phyloP scores from a whole-genome alignment of 2,113 vertebrate genomes.

The Phrynocephalus versicolor region DNA sequence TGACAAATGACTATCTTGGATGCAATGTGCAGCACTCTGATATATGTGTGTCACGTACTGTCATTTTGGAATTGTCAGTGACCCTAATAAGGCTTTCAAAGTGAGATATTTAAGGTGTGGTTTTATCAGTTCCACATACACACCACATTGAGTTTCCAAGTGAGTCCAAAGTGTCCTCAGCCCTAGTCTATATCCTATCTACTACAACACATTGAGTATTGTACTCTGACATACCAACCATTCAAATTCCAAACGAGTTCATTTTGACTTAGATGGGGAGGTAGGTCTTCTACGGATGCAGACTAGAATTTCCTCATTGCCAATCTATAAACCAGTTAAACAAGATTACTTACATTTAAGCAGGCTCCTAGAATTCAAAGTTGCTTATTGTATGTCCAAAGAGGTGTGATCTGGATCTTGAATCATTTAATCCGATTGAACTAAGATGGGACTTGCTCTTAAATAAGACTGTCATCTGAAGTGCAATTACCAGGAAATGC shows the following conservation, averaged over 20 bases:
- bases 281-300: not conserved
- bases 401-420: not conserved
- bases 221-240: too few relatives aligned
- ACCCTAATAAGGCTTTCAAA: too few relatives aligned
- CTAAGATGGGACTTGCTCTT: not conserved
- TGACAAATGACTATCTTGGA: not conserved
- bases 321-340: slow-evolving; percentile 2
- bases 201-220: not conserved
- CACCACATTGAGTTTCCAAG: too few relatives aligned
- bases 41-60: too few relatives aligned
- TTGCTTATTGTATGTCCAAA: not conserved
- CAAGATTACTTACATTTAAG: not conserved
- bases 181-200: too few relatives aligned
- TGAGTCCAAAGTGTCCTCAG: too few relatives aligned
- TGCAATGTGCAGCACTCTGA: not conserved
- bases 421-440: not conserved
- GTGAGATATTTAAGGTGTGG: too few relatives aligned
- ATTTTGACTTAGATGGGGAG: not conserved
- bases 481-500: not conserved
- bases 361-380: not conserved
- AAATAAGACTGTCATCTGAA: not conserved
- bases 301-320: not conserved
- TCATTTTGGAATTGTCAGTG: too few relatives aligned
- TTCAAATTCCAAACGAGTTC: not conserved
- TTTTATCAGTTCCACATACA: too few relatives aligned